Evolutionary conservation across 1,140 invertebrate species (phyloP).

Genomic region (Atta cephalotes): DNA sequence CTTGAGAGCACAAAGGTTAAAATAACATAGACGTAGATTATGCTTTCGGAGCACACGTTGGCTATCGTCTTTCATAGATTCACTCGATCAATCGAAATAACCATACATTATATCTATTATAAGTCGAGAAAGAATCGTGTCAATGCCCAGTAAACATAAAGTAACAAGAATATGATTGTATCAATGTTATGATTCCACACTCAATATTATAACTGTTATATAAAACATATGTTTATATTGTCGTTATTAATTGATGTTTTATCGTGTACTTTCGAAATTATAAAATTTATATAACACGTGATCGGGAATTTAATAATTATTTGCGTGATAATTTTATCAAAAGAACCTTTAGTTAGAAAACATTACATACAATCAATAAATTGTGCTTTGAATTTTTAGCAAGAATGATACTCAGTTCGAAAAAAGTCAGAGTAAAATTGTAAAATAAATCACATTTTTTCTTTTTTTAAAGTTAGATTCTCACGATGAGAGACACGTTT

Average conservation of each 20-base stretch:
- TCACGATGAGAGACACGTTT: background rate
- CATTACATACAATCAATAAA: background rate
- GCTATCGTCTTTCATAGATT: conserved; percentile 15
- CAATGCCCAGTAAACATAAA: no score
- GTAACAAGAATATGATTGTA: no score
- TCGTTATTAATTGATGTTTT: no score
- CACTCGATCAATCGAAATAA: conserved; percentile 37
- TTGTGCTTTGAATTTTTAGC: background rate
- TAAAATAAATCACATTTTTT: background rate
- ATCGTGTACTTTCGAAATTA: background rate
- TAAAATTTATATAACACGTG: background rate
- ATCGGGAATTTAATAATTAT: background rate
- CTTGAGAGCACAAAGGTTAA: conserved; percentile 14
- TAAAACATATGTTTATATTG: no score
- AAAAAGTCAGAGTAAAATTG: background rate
- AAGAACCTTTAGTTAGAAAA: background rate
- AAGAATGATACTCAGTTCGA: no score
- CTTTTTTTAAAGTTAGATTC: background rate
- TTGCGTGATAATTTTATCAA: background rate
- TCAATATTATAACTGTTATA: no score
- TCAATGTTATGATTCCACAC: no score
- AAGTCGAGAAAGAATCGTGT: background rate
- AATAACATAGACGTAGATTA: background rate
- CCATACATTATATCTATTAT: background rate
- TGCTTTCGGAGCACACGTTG: conserved; percentile 34